Evolutionary conservation across 1,140 invertebrate genomes (phyloP), one percentile per base, ranked within the genome.

Genomic region (Papilio dardanus): DNA sequence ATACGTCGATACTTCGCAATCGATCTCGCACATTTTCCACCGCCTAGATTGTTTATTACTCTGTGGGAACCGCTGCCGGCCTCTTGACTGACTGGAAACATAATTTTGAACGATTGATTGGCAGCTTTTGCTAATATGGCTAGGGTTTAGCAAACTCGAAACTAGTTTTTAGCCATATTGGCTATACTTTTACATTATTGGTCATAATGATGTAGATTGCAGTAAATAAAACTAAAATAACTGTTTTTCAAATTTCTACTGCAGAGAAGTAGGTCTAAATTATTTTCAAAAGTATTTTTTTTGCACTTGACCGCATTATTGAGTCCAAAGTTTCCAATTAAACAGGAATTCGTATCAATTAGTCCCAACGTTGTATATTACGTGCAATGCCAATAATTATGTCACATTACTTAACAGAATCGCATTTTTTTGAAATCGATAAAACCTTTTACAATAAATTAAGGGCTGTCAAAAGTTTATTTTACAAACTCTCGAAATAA

Each of bases 1-100:
- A 87, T 86, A 88, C 86, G 86, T 83, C 78, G 80, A 81, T 83
- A 82, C 83, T 74, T 74, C 66, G 84, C 81, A 87, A 89, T 89
- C 81, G 66, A 74, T 81, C 86, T 87, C 80, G 84, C 80, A 58
- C 76, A 69, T 85, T 81, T 85, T 88, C 21, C 21, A 24, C 8
- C 42, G 5, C 4, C 21, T 2, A 54, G 50, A 10, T 54, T 54
- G 50, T 28, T 28, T 62, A 62, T 62, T 30, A 24, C 24, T 62
- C 3, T 62, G 24, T 30, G 12, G 54, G 24, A 58, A 58, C 5
- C 21, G 8, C 14, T 14, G 54, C 12, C 24, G 54, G 10, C 24
- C 54, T 62, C 54, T 14, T 28, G 24, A 30, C 19, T 50, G 4
- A 4, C 21, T 58, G 7, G 3, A 62, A 62, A 28, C 10, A 30